Evolutionary conservation across 92 coral and sea anemone genomes (phyloP).

Genomic region (Parazoanthus swiftii): DNA sequence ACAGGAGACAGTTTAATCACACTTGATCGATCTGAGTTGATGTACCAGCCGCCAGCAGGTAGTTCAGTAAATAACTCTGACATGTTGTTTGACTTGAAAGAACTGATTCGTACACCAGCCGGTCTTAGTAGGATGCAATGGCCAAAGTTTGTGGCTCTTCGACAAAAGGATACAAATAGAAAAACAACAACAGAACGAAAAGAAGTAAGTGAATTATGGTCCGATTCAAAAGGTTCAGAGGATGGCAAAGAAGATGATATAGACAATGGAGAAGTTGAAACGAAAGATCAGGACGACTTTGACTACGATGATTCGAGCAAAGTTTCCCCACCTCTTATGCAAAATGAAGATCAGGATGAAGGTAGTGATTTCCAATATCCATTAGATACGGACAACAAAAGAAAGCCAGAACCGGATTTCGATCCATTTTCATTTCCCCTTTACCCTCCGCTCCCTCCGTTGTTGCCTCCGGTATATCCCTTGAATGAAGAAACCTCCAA

Average conservation of each 20-base stretch:
- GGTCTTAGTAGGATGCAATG: neutral
- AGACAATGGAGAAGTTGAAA: neutral
- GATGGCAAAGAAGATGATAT: neutral
- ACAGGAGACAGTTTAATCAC: neutral
- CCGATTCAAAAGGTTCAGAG: neutral
- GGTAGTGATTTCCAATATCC: neutral
- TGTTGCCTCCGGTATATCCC: neutral
- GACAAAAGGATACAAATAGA: neutral
- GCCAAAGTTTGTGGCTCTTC: conserved; percentile 28
- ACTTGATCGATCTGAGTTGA: neutral
- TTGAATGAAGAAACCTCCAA: neutral
- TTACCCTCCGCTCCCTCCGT: conserved; percentile 2
- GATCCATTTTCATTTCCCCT: conserved; percentile 4
- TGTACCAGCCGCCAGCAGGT: conserved; percentile 31
- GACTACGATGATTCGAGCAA: conserved; percentile 15
- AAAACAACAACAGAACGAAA: neutral
- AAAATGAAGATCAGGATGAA: conserved; percentile 18
- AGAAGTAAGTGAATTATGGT: neutral
- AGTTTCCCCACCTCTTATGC: neutral
- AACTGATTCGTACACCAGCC: conserved; percentile 8
- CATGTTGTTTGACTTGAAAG: conserved; percentile 22
- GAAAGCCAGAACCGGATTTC: neutral
- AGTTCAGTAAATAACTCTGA: neutral
- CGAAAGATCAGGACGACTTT: neutral
- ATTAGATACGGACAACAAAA: neutral